Percentiles rank a stretch among this genome's conserved stretches.
phyloP scores from a whole-genome alignment of 2,888 invertebrate genomes.

The Villa cingulata region DNA sequence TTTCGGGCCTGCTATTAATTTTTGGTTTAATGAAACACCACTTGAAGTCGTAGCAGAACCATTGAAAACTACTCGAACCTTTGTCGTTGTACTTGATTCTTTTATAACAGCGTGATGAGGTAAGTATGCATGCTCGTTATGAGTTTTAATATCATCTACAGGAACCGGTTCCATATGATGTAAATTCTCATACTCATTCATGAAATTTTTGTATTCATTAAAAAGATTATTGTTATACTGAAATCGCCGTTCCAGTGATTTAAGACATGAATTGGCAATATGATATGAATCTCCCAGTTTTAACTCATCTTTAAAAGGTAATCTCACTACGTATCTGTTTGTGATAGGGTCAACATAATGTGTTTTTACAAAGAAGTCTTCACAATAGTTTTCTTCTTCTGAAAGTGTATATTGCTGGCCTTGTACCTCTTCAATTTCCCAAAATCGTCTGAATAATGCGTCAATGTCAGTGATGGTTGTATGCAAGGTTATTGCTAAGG shows the following conservation, averaged over 20 bases:
- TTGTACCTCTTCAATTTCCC: no score
- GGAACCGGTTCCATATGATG: background rate
- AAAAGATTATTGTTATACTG: no score
- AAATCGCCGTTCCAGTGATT: background rate
- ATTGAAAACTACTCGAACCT: no score
- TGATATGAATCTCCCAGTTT: background rate
- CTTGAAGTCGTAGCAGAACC: background rate
- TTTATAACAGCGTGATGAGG: background rate
- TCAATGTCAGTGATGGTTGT: background rate
- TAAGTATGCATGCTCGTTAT: no score
- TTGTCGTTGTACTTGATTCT: background rate
- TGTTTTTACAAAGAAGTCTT: no score
- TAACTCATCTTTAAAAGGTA: background rate
- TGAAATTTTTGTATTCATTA: background rate
- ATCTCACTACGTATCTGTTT: background rate
- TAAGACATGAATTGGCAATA: background rate
- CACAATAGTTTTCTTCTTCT: no score
- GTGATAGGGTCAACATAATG: background rate
- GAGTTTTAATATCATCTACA: background rate
- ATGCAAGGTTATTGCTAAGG: background rate
- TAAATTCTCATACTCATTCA: background rate
- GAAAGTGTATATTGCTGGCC: background rate
- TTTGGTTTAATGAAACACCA: background rate
- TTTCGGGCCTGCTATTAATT: background rate
- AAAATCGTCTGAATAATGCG: background rate